Evolutionary conservation across 2,888 invertebrate genomes (phyloP).

Genomic region (Nomada ferruginata): DNA sequence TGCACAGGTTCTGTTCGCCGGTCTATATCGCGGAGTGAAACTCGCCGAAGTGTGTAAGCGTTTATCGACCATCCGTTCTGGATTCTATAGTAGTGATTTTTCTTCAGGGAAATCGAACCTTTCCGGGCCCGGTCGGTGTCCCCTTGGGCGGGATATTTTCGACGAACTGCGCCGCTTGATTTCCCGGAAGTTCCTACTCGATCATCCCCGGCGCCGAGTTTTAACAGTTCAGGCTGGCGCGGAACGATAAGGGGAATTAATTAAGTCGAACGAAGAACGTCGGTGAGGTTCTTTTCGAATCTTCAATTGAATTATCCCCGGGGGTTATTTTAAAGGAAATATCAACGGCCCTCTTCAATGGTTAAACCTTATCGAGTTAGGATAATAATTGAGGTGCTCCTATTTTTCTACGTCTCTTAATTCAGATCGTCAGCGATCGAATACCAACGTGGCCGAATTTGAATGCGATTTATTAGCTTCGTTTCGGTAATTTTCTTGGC

Average conservation of each 20-base stretch:
- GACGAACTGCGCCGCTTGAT: slow-evolving; percentile 1
- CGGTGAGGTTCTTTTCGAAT: slow-evolving; percentile 25
- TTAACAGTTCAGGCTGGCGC: slow-evolving; percentile 28
- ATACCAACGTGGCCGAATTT: background rate
- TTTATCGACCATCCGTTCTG: slow-evolving; percentile 58
- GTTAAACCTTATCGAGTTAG: background rate
- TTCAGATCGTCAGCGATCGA: background rate
- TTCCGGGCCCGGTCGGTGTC: background rate
- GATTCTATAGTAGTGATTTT: slow-evolving; percentile 46
- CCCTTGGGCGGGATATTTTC: slow-evolving; percentile 20
- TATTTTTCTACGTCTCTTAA: too few relatives aligned
- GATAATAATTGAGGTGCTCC: too few relatives aligned
- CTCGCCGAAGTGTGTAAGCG: slow-evolving; percentile 36
- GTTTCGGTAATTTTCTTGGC: too few relatives aligned
- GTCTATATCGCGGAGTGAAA: background rate
- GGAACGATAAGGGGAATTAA: slow-evolving; percentile 49
- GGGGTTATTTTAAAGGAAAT: background rate
- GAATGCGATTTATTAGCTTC: too few relatives aligned
- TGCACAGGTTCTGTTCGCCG: background rate
- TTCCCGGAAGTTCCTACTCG: slow-evolving; percentile 18
- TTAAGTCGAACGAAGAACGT: slow-evolving; percentile 36
- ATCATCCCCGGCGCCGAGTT: slow-evolving; percentile 17
- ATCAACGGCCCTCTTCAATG: background rate
- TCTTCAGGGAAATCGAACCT: slow-evolving; percentile 31
- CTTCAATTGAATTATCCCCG: slow-evolving; percentile 10